These are phyloP conservation scores for Halcyon smyrnensis DNA, from an alignment of 2,797 vertebrate genomes.

Conservation along the genomic window DNA sequence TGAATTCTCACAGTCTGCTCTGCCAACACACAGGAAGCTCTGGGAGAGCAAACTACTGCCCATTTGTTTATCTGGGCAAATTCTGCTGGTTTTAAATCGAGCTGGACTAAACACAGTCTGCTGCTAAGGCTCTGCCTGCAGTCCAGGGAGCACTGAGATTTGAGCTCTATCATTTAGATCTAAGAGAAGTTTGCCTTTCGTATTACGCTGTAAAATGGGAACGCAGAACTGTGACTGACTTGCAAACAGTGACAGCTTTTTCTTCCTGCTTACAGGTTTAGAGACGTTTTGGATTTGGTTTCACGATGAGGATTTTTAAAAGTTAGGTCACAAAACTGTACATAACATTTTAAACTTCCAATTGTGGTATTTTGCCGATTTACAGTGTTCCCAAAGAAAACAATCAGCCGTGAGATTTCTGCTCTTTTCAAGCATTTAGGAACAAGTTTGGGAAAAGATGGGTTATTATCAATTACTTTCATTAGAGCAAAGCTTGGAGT, in stretches of 20 bases:
- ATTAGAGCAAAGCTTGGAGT: neutral
- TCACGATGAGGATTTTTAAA: neutral
- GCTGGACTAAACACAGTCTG: neutral
- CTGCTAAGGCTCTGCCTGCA: slow-evolving; percentile 29
- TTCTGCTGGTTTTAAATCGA: slow-evolving; percentile 18
- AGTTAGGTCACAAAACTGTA: neutral
- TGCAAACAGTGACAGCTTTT: neutral
- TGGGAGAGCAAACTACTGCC: slow-evolving; percentile 28
- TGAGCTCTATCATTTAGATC: slow-evolving; percentile 29
- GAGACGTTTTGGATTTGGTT: neutral
- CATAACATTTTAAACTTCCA: neutral
- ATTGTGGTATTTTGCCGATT: neutral
- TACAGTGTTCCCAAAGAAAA: slow-evolving; percentile 35
- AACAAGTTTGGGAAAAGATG: neutral
- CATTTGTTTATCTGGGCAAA: slow-evolving; percentile 30
- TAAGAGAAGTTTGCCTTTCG: slow-evolving; percentile 53
- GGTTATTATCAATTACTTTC: neutral
- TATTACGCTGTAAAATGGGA: neutral
- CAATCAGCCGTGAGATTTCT: neutral
- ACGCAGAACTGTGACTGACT: slow-evolving; percentile 12
- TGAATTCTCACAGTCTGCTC: slow-evolving; percentile 58
- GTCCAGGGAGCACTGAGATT: slow-evolving; percentile 25
- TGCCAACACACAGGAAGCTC: slow-evolving; percentile 20
- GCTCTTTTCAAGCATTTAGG: neutral
- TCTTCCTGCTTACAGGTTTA: slow-evolving; percentile 20